Percentiles rank a stretch among this genome's conserved stretches.
These are phyloP conservation scores for Prorops nasuta DNA, from an alignment of 1,140 invertebrate genomes.

Conservation along the genomic window DNA sequence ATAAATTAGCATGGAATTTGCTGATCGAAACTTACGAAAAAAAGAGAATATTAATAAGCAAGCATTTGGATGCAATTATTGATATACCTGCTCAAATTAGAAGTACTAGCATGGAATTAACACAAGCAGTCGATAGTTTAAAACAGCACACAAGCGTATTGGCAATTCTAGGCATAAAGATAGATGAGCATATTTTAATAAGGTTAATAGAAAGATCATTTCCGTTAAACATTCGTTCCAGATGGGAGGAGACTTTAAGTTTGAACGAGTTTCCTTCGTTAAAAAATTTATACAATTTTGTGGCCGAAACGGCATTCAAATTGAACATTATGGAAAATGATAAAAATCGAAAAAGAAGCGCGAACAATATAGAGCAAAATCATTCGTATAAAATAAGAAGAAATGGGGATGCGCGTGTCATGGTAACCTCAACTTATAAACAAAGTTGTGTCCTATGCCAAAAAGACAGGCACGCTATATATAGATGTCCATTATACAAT, in stretches of 20 bases:
- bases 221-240: slow-evolving; percentile 2
- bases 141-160: slow-evolving; percentile 13
- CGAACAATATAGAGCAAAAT: slow-evolving; percentile 1
- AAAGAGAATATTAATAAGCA: slow-evolving; percentile 7
- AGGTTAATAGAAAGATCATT: slow-evolving; percentile 13
- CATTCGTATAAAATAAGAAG: no score
- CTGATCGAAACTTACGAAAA: slow-evolving; percentile 14
- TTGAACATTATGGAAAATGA: neutral
- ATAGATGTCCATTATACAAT: neutral
- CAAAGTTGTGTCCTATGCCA: neutral
- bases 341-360: neutral
- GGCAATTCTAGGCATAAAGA: slow-evolving; percentile 4
- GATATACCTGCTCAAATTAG: slow-evolving; percentile 5
- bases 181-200: slow-evolving; percentile 14
- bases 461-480: neutral
- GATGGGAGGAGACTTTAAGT: slow-evolving; percentile 17
- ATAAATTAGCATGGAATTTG: no score
- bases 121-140: slow-evolving; percentile 11
- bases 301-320: slow-evolving; percentile 3
- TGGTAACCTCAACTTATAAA: neutral
- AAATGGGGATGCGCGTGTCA: neutral
- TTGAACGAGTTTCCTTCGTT: slow-evolving; percentile 4
- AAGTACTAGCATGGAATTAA: slow-evolving; percentile 1
- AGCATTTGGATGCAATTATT: no score
- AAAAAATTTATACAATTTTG: slow-evolving; percentile 10